Conservation (phyloP, 1,140 invertebrate species). For the Planococcus citri region DNA sequence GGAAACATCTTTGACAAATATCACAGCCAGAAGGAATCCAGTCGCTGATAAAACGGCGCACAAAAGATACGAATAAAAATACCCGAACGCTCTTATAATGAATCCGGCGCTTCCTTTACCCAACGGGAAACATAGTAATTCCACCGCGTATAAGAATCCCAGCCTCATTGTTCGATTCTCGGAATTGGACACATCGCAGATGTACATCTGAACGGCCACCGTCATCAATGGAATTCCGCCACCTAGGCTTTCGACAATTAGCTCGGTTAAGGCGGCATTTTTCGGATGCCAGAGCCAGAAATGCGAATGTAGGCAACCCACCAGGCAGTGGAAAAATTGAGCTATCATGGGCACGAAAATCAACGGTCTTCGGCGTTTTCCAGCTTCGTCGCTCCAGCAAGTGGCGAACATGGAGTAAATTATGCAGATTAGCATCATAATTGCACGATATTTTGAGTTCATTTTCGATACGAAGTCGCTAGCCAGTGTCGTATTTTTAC, state of each 20-base stretch:
- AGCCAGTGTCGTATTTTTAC: not conserved
- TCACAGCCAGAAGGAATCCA: not conserved
- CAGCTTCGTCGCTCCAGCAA: constrained; percentile 29
- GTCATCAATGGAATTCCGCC: not conserved
- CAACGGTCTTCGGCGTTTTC: constrained; percentile 34
- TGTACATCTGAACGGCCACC: not conserved
- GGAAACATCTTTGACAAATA: not conserved
- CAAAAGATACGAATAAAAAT: not conserved
- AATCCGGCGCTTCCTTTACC: not conserved
- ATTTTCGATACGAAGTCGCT: not conserved
- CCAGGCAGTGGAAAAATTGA: constrained; percentile 22
- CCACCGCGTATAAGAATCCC: not conserved
- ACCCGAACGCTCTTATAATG: not conserved
- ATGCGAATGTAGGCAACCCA: constrained; percentile 22
- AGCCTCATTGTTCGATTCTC: not conserved
- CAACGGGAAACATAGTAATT: not conserved
- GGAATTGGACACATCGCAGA: not conserved
- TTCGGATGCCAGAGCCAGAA: constrained; percentile 26
- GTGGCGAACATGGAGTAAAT: constrained; percentile 29
- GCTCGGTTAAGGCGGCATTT: constrained; percentile 25
- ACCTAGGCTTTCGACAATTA: not conserved
- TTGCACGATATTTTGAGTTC: not conserved
- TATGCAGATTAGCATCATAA: constrained; percentile 23
- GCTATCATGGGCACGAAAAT: constrained; percentile 33
- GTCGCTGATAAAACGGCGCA: not conserved